Evolutionary conservation across 2,113 vertebrate genomes (phyloP).

Genomic region (Thymallus thymallus): DNA sequence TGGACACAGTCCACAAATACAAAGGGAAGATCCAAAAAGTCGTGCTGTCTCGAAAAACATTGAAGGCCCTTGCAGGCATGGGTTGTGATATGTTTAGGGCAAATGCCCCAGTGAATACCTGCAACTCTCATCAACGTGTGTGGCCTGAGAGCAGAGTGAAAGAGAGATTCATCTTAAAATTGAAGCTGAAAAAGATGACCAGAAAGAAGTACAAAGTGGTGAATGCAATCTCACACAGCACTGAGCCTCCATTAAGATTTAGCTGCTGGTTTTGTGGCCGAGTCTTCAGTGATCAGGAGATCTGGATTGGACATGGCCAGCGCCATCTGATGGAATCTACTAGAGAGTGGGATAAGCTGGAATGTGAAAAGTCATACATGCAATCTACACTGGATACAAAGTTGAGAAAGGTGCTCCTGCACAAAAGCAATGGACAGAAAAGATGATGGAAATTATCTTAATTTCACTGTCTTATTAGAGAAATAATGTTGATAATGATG

Average conservation of each 20-base stretch:
- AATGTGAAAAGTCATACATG: constrained; percentile 61
- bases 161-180: constrained; percentile 90
- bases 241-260: constrained; percentile 72
- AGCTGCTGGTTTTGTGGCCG: constrained; percentile 97
- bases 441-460: not conserved
- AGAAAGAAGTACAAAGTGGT: constrained; percentile 94
- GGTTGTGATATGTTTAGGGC: constrained; percentile 32
- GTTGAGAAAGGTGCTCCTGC: constrained; percentile 31
- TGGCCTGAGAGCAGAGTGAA: constrained; percentile 80
- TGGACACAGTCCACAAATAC: constrained; percentile 88
- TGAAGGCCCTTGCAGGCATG: constrained; percentile 77
- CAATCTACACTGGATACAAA: constrained; percentile 59
- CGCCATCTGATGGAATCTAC: constrained; percentile 89
- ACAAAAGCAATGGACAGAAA: constrained; percentile 36
- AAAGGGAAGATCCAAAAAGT: constrained; percentile 86
- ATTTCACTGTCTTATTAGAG: too few species aligned
- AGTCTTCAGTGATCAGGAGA: constrained; percentile 85
- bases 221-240: constrained; percentile 74
- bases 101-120: constrained; percentile 20
- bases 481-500: too few species aligned
- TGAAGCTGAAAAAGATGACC: constrained; percentile 89
- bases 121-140: constrained; percentile 22
- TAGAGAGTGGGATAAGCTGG: constrained; percentile 5
- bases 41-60: constrained; percentile 84
- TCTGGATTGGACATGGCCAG: constrained; percentile 89